Conservation (phyloP, 2,113 vertebrate genomes). For the Petromus typicus region DNA sequence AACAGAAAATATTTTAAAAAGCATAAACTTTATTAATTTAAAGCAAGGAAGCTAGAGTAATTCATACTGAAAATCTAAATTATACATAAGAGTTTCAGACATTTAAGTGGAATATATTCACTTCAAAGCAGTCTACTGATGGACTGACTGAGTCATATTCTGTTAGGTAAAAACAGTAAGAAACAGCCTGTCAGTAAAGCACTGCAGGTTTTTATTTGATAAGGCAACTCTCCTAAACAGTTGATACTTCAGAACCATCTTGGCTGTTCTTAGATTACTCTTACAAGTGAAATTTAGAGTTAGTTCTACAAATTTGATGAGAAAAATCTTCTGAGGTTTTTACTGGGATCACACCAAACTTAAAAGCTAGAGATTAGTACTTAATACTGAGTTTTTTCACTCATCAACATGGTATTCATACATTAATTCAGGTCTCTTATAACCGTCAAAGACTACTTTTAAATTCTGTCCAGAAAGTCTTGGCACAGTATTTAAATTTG, state of each 20-base stretch:
- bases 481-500: background rate
- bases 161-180: background rate
- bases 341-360: background rate
- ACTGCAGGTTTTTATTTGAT: constrained; percentile 15
- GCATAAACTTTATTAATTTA: background rate
- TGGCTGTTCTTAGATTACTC: background rate
- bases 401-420: background rate
- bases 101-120: constrained; percentile 9
- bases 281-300: background rate
- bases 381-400: background rate
- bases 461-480: constrained; percentile 10
- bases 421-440: background rate
- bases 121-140: background rate
- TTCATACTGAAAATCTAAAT: constrained; percentile 16
- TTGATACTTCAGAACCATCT: background rate
- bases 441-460: background rate
- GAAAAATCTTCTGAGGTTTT: background rate
- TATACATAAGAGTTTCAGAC: background rate
- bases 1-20: constrained; percentile 2
- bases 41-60: background rate
- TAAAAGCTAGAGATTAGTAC: background rate
- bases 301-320: background rate
- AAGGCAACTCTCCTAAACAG: background rate
- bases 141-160: background rate
- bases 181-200: background rate